A percentile compares a stretch with the other conserved stretches of the same genome.
These are phyloP conservation scores for Carassius gibelio DNA, from an alignment of 2,113 vertebrate genomes.

Conservation along the genomic window DNA sequence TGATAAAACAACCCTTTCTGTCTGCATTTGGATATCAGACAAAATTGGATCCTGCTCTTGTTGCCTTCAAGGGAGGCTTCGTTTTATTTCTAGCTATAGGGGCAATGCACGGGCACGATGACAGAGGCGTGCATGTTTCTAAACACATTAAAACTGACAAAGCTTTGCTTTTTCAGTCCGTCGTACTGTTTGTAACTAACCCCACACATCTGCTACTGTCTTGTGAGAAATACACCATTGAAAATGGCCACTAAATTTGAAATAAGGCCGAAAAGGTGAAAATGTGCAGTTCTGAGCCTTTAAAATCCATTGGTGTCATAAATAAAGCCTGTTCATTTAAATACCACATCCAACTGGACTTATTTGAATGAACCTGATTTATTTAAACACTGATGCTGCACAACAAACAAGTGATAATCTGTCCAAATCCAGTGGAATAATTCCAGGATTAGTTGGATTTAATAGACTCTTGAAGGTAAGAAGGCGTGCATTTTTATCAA, in stretches of 20 bases:
- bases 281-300: neutral
- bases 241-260: neutral
- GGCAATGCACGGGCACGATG: slow-evolving; percentile 71
- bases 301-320: neutral
- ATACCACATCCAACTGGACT: too few species aligned
- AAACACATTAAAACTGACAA: slow-evolving; percentile 82
- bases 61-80: slow-evolving; percentile 88
- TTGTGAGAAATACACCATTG: neutral
- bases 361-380: too few species aligned
- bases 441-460: too few species aligned
- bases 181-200: too few species aligned
- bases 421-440: too few species aligned
- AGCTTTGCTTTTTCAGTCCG: slow-evolving; percentile 23
- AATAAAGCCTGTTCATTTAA: too few species aligned
- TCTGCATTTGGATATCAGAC: slow-evolving; percentile 97
- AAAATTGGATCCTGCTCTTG: slow-evolving; percentile 88
- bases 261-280: neutral
- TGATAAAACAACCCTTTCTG: slow-evolving; percentile 99
- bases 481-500: too few species aligned
- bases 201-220: neutral
- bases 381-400: too few species aligned
- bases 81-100: slow-evolving; percentile 84
- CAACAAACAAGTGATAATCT: too few species aligned
- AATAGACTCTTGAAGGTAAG: too few species aligned
- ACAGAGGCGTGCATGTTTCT: slow-evolving; percentile 66